Conservation (phyloP, 2,113 vertebrate genomes). For the Toxotes jaculatrix region DNA sequence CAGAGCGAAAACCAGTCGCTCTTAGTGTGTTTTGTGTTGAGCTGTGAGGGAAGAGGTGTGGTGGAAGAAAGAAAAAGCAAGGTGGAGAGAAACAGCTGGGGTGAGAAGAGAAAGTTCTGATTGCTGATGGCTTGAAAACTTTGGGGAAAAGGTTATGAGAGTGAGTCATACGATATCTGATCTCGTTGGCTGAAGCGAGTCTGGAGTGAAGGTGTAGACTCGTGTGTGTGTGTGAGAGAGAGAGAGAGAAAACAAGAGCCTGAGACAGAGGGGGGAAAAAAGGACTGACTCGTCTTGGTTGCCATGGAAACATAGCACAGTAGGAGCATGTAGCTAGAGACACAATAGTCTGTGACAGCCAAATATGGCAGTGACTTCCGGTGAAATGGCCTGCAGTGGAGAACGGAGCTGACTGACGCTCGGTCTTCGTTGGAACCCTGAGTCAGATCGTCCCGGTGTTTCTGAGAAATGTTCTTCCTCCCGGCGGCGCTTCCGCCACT, state of each 20-base stretch:
- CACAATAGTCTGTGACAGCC: constrained; percentile 70
- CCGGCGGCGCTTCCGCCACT: constrained; percentile 19
- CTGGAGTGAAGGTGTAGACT: constrained; percentile 49
- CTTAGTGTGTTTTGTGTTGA: neutral
- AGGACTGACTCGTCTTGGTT: constrained; percentile 65
- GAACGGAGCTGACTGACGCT: constrained; percentile 50
- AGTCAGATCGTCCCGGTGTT: constrained; percentile 48
- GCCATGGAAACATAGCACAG: constrained; percentile 73
- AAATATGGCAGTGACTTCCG: constrained; percentile 77
- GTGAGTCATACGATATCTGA: constrained; percentile 73
- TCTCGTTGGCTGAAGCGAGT: constrained; percentile 41
- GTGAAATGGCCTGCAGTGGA: constrained; percentile 57
- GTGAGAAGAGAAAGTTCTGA: constrained; percentile 54
- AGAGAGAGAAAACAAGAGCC: constrained; percentile 24
- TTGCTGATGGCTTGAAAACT: constrained; percentile 46
- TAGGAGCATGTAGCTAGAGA: constrained; percentile 65
- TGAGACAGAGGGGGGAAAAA: constrained; percentile 3
- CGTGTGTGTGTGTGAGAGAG: constrained; percentile 36
- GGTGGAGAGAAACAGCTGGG: constrained; percentile 2
- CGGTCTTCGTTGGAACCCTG: constrained; percentile 44
- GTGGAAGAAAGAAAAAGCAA: neutral
- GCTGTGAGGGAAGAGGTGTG: constrained; percentile 1
- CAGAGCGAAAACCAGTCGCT: neutral
- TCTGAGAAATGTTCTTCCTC: constrained; percentile 33
- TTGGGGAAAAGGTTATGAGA: constrained; percentile 74